Percentiles rank a stretch among this genome's conserved stretches.
phyloP scores from a whole-genome alignment of 2,797 vertebrate genomes.

The Diglossa cyanea region DNA sequence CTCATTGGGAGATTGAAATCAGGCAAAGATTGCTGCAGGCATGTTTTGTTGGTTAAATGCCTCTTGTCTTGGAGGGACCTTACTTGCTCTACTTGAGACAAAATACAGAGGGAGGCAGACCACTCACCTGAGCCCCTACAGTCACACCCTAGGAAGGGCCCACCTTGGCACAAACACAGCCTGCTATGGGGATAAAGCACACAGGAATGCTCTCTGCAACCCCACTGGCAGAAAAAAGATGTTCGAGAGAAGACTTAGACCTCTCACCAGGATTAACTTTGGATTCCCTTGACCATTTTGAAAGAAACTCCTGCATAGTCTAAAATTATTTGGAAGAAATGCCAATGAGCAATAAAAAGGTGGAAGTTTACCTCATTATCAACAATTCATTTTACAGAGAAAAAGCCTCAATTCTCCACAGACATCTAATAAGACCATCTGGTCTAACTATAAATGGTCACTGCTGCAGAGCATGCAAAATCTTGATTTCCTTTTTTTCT shows the following conservation, averaged over 20 bases:
- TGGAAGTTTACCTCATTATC: background rate
- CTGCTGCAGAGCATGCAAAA: background rate
- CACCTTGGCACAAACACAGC: background rate
- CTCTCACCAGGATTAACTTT: background rate
- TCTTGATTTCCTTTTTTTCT: background rate
- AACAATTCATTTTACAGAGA: background rate
- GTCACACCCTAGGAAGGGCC: background rate
- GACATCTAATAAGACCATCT: background rate
- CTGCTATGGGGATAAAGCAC: background rate
- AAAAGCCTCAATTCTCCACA: background rate
- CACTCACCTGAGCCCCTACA: background rate
- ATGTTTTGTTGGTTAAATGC: background rate
- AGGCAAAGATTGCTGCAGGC: background rate
- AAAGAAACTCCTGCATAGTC: background rate
- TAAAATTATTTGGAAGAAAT: background rate
- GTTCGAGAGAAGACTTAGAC: background rate
- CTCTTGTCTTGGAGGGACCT: background rate
- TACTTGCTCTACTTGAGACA: background rate
- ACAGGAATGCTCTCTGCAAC: background rate
- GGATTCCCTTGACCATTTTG: background rate
- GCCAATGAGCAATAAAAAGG: background rate
- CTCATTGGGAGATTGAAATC: background rate
- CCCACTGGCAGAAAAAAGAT: background rate
- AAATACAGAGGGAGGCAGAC: background rate
- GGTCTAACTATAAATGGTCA: background rate